Evolutionary conservation across 2,113 vertebrate genomes (phyloP).

Genomic region (Colinus virginianus): DNA sequence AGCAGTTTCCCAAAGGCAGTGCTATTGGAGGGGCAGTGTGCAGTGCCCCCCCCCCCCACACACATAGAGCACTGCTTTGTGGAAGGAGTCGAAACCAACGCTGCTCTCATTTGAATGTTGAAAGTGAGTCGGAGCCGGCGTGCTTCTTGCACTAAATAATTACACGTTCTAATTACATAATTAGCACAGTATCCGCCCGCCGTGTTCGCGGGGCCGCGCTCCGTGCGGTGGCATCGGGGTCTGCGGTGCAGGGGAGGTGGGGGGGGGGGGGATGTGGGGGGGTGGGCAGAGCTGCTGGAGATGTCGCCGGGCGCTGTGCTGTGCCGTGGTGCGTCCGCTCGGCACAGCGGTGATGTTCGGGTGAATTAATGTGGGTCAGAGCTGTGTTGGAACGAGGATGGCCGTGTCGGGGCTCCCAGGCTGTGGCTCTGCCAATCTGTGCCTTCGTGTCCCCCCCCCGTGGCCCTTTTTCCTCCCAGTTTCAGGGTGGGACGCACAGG

Average conservation of each 20-base stretch:
- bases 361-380: conserved; percentile 41
- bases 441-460: neutral
- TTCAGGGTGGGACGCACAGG: neutral
- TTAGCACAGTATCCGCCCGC: conserved; percentile 24
- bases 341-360: conserved; percentile 19
- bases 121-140: conserved; percentile 8
- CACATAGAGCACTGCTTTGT: neutral
- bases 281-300: neutral
- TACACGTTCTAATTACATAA: conserved; percentile 59
- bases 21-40: neutral
- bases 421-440: neutral
- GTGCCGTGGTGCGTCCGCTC: too few relatives aligned
- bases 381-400: neutral
- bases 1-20: neutral
- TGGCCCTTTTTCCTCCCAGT: rapidly evolving
- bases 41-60: neutral
- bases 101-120: conserved; percentile 45
- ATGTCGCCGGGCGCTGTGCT: neutral
- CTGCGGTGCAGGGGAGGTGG: too few relatives aligned
- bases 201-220: neutral
- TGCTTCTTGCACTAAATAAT: conserved; percentile 38
- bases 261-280: too few relatives aligned
- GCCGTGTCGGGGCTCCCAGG: conserved; percentile 12
- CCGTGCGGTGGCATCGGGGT: too few relatives aligned
- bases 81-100: neutral